Percentiles rank a stretch among this genome's conserved stretches.
Conservation (phyloP, 2,113 vertebrate species). For the Grammomys surdaster region DNA sequence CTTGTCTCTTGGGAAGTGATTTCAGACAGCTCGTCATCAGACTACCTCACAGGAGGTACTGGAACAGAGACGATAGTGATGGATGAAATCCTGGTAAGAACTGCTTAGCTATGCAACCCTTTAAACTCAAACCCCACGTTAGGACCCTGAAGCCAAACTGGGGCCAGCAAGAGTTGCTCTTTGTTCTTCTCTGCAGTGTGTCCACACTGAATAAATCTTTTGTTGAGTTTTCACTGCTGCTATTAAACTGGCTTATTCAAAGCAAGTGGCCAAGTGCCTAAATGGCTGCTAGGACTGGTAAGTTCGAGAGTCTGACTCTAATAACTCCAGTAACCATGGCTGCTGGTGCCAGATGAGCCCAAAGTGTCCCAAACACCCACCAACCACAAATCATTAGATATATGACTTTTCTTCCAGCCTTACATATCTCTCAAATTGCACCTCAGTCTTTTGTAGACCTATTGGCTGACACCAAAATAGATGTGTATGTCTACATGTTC, state of each 20-base stretch:
- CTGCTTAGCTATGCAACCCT: background rate
- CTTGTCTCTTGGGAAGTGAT: background rate
- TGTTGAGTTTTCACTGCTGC: background rate
- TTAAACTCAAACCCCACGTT: background rate
- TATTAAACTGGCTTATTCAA: background rate
- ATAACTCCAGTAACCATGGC: background rate
- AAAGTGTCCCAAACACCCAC: background rate
- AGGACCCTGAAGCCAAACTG: background rate
- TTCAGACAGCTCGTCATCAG: background rate
- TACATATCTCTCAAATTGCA: background rate
- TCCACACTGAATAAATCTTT: background rate
- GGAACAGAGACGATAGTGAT: background rate
- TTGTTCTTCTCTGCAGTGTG: background rate
- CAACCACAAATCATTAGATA: background rate
- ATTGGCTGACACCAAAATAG: background rate
- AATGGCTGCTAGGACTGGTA: background rate
- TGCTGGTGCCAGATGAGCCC: background rate
- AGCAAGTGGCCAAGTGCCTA: background rate
- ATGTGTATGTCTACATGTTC: background rate
- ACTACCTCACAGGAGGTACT: background rate
- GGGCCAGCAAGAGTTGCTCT: background rate
- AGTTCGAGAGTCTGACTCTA: background rate
- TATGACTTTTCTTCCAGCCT: background rate
- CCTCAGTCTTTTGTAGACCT: background rate
- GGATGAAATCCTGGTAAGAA: background rate